Base-by-base conservation (phyloP, 2,888 invertebrate species). In the Ochlodes sylvanus region DNA sequence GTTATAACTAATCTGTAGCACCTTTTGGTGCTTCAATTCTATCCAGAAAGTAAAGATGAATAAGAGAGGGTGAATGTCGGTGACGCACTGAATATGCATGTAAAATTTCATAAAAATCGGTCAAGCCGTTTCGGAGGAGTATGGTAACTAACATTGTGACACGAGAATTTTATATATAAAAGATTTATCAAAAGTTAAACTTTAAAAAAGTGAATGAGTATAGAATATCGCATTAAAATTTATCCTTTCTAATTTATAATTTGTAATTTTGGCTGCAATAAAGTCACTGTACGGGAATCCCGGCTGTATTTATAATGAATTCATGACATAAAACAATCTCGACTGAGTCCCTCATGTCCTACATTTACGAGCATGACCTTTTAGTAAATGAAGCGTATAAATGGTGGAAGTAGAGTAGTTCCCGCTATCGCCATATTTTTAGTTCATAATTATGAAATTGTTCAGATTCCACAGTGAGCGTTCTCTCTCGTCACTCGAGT, bases 221-320 rank as follows among this genome's bases (percentile, higher is more conserved):
- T n/a, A n/a, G n/a, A n/a, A n/a, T n/a, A n/a, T n/a, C n/a, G n/a
- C n/a, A n/a, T n/a, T n/a, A n/a, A n/a, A n/a, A n/a, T n/a, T n/a
- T 27, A 27, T 38, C 1, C 12, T 10, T 12, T 38, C 2, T n/a
- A 9, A 12, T 38, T 38, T 10, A 9, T 52, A 12, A 12, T 15
- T 17, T 7, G 21, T 21, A 19, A 21, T 52, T 52, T 52, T 14
- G 14, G 12, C 21, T 52, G 21, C 21, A 52, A 52, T 52, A 6
- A 52, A 21, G 14, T 12, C 19, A 21, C 6, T 21, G 32, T 21
- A 12, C 15, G 42, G 56, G 47, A 34, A 56, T 32, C 10, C 15
- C 42, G 3, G 3, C 27, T 27, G 47, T 56, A 63, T 63, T 63
- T 70, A 67, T 67, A 67, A 70, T 70, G 70, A 67, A 54, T 67